A percentile compares a stretch with the other conserved stretches of the same genome.
Conservation (phyloP, 2,113 vertebrate species). For the Pholis gunnellus region DNA sequence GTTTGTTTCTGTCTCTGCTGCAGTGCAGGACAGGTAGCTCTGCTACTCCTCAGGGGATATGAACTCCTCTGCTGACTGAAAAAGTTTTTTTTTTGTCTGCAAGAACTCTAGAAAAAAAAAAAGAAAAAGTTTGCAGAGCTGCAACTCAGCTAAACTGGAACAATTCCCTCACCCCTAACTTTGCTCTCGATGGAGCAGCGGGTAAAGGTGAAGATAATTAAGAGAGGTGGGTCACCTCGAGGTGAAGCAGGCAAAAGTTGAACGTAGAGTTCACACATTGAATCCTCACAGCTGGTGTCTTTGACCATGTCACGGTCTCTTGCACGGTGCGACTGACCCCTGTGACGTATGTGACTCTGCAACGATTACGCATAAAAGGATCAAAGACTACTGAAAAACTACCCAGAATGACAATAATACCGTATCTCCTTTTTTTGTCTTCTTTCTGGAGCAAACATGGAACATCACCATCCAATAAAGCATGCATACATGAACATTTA, state of each 20-base stretch:
- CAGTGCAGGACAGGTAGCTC: constrained; percentile 67
- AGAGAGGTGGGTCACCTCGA: constrained; percentile 12
- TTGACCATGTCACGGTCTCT: background rate
- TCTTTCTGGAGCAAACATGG: background rate
- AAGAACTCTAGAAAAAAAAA: constrained; percentile 61
- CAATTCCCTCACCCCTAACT: constrained; percentile 41
- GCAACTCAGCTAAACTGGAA: constrained; percentile 69
- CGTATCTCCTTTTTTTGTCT: background rate
- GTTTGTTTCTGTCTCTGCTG: constrained; percentile 58
- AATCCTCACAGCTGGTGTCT: constrained; percentile 1
- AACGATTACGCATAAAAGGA: background rate
- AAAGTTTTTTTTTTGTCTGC: constrained; percentile 22
- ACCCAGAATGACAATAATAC: background rate
- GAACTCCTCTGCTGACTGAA: constrained; percentile 69
- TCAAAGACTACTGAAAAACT: background rate
- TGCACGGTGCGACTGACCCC: background rate
- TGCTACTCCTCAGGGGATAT: constrained; percentile 61
- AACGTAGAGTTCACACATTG: constrained; percentile 1
- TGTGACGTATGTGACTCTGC: background rate
- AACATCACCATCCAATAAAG: background rate
- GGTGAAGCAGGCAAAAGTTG: constrained; percentile 9
- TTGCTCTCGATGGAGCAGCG: constrained; percentile 10
- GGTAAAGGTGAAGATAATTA: constrained; percentile 34
- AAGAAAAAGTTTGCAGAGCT: constrained; percentile 63
- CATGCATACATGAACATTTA: background rate